Conservation (phyloP, 2,888 invertebrate genomes). For the Entomobrya multifasciata region DNA sequence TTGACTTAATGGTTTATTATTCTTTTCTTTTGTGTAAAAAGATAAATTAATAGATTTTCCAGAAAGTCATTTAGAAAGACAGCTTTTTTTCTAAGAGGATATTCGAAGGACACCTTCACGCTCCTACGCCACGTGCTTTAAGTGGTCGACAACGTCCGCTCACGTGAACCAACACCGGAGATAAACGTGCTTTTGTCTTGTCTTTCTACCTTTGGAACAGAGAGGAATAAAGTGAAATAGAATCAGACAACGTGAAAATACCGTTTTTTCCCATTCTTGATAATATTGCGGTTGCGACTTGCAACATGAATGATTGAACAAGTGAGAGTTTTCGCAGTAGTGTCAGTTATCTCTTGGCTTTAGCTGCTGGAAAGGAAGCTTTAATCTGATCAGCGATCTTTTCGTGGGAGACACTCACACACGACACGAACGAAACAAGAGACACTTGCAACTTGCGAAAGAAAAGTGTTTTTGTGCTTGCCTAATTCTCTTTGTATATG, state of each 20-base stretch:
- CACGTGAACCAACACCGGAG: slow-evolving; percentile 10
- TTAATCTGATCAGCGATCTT: slow-evolving; percentile 9
- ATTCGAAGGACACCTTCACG: too few species aligned
- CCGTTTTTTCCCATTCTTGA: background rate
- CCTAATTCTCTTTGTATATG: too few species aligned
- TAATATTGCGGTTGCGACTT: background rate
- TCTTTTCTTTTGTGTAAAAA: too few species aligned
- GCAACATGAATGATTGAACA: slow-evolving; percentile 28
- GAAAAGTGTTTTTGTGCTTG: slow-evolving; percentile 6
- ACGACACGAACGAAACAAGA: too few species aligned
- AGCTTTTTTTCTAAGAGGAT: background rate
- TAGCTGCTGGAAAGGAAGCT: background rate
- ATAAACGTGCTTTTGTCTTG: background rate
- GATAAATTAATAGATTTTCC: too few species aligned
- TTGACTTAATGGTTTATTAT: background rate
- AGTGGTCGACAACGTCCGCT: background rate
- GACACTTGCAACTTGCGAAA: too few species aligned
- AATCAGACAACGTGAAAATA: background rate
- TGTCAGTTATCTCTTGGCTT: slow-evolving; percentile 30
- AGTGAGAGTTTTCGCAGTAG: slow-evolving; percentile 27
- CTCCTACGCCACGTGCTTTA: background rate
- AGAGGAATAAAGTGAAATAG: background rate
- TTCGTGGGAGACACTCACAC: background rate
- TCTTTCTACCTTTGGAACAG: background rate
- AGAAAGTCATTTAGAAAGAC: background rate